Conservation (phyloP, 2,888 invertebrate species). For the Ligdia adustata region DNA sequence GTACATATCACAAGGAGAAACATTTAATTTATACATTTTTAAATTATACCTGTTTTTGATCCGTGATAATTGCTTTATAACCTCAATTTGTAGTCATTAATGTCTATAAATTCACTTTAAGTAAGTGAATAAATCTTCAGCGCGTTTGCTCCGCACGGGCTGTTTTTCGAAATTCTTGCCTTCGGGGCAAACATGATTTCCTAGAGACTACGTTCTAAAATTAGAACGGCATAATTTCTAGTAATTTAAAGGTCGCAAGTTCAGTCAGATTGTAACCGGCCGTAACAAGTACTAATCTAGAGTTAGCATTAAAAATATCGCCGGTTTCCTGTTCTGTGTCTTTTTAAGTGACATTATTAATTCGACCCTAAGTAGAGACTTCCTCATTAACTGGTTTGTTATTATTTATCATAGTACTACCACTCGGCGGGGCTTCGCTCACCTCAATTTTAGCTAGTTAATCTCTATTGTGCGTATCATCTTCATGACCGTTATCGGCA, state of each 20-base stretch:
- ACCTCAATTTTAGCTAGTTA: conserved; percentile 64
- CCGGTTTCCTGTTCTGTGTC: conserved; percentile 70
- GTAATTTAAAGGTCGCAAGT: conserved; percentile 35
- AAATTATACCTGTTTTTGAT: conserved; percentile 19
- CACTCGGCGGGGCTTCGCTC: conserved; percentile 43
- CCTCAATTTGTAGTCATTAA: conserved; percentile 35
- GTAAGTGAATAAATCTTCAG: conserved; percentile 25
- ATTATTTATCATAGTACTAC: conserved; percentile 67
- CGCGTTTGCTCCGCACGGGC: conserved; percentile 15
- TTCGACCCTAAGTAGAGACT: conserved; percentile 75
- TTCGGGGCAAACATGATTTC: conserved; percentile 27
- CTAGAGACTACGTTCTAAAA: conserved; percentile 28
- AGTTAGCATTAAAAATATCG: conserved; percentile 72
- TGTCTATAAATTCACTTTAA: conserved; percentile 31
- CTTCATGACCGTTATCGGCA: conserved; percentile 35
- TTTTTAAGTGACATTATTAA: conserved; percentile 77
- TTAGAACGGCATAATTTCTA: conserved; percentile 33
- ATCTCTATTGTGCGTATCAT: conserved; percentile 61
- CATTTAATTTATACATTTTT: conserved; percentile 23
- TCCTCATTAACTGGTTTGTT: conserved; percentile 80
- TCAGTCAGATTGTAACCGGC: conserved; percentile 51
- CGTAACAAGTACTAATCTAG: conserved; percentile 72
- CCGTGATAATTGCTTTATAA: conserved; percentile 24
- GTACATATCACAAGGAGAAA: conserved; percentile 7
- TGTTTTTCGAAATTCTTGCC: conserved; percentile 19